A percentile compares a stretch with the other conserved stretches of the same genome.
Conservation (phyloP, 2,888 invertebrate species). For the Scotopteryx bipunctaria region DNA sequence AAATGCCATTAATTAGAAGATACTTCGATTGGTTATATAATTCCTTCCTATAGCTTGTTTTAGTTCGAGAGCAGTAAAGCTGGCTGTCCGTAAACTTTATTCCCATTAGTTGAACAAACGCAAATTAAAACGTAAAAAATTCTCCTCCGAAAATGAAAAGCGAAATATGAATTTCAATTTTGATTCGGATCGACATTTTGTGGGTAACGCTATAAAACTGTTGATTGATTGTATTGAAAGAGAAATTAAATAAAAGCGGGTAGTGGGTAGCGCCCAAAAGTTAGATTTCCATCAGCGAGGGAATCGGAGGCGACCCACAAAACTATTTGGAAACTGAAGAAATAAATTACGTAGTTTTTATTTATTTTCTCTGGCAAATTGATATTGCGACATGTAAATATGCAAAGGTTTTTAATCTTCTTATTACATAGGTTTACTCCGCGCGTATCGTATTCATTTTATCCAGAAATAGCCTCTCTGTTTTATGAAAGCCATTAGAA, state of each 20-base stretch:
- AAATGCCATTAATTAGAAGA: too few species aligned
- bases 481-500: conserved; percentile 33
- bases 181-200: background rate
- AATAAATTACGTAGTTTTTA: background rate
- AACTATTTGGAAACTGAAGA: background rate
- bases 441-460: conserved; percentile 1
- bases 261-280: background rate
- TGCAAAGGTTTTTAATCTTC: too few species aligned
- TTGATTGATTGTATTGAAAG: background rate
- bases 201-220: background rate
- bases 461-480: conserved; percentile 12
- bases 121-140: background rate
- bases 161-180: too few species aligned
- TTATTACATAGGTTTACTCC: background rate
- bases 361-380: too few species aligned
- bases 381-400: too few species aligned
- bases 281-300: background rate
- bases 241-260: background rate
- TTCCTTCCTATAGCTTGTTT: too few species aligned
- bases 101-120: too few species aligned
- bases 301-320: background rate
- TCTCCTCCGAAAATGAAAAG: background rate
- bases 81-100: too few species aligned
- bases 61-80: too few species aligned
- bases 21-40: too few species aligned